Evolutionary conservation across 2,113 vertebrate genomes (phyloP), one percentile per base, ranked within the genome.

Genomic region (Myanophis thanlyinensis): DNA sequence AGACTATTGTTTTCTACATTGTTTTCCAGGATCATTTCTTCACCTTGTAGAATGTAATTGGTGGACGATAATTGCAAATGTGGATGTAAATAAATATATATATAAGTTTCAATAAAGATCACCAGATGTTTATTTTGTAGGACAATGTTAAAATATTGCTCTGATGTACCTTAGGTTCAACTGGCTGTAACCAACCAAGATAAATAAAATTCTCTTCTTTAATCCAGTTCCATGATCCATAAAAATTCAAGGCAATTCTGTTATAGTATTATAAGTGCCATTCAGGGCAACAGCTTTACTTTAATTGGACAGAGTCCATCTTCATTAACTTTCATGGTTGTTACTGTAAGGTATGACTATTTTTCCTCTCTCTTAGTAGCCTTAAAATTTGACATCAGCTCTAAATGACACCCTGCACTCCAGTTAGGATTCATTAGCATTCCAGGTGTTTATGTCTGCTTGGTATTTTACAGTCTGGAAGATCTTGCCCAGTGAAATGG

Each of bases 121-220:
- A 27, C 1, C 1, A 22, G 35, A 13, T 73, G 73, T 52, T n/a
- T 92, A 23, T 87, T 94, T 90, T 92, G 80, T 46, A 53, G 23
- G 44, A 23, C 80, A 91, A 89, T 89, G 54, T 94, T 93, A 52
- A 90, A 94, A 95, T 52, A 92, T 46, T 90, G 62, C 18, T 91
- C 0, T 48, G 89, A 91, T 30, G 80, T 11, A 92, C 85, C 4
- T 15, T 54, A 0, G 0, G 54, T 44, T 91, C 10, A 40, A 25
- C 89, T 94, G 93, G 91, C 90, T 0, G 0, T 88, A 92, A 94
- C 90, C 87, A 92, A 94, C 90, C 90, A 90, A 95, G 92, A 94
- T 15, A 93, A 95, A 95, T 25, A 51, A 20, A 12, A 80, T 12
- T 30, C n/a, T 6, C 85, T 53, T 59, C 52, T 94, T 90, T 47